Conservation (phyloP, 23 tunicate species). For the Phallusia fumigata region DNA sequence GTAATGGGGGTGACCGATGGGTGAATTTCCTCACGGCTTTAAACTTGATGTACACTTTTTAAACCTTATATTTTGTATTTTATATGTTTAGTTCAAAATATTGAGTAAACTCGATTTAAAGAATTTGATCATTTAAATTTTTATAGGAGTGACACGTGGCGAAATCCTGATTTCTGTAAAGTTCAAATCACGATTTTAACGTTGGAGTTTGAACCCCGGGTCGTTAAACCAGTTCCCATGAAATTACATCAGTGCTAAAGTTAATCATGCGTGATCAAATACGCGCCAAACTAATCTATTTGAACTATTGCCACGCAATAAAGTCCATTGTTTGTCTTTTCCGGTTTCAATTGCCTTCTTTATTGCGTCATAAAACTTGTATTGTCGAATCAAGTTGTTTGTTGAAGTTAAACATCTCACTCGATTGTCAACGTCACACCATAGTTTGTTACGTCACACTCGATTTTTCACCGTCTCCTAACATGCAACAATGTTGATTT, state of each 20-base stretch:
- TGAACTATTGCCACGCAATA: conserved; percentile 3
- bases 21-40: neutral
- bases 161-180: no score
- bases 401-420: neutral
- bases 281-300: neutral
- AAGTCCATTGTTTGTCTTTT: conserved; percentile 12
- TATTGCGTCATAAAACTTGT: conserved; percentile 11
- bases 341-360: conserved; percentile 10
- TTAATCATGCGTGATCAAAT: neutral
- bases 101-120: no score
- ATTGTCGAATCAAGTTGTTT: neutral
- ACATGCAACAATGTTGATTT: neutral
- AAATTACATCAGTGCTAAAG: neutral
- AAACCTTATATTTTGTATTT: neutral
- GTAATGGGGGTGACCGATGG: neutral
- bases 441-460: neutral
- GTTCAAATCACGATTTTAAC: no score
- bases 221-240: neutral
- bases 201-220: no score
- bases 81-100: neutral
- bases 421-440: neutral
- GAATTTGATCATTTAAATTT: no score
- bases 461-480: neutral
- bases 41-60: no score
- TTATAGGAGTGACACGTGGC: no score